Conservation (phyloP, 1,140 invertebrate species). For the Calliphora vicina region DNA sequence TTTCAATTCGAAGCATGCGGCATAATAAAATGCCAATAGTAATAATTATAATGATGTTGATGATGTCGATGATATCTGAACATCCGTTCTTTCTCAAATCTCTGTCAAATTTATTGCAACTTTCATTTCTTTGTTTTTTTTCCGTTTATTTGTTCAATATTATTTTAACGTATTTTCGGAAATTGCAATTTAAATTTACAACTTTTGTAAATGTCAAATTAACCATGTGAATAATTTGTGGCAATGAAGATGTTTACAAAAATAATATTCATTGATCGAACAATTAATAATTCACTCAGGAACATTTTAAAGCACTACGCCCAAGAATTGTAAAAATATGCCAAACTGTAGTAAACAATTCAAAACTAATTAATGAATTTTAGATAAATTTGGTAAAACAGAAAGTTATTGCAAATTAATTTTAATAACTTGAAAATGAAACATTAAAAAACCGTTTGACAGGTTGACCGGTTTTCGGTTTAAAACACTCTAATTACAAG, state of each 20-base stretch:
- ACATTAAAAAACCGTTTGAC: too few relatives aligned
- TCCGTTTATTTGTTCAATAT: not conserved
- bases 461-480: too few relatives aligned
- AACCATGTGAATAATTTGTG: not conserved
- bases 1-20: slow-evolving; percentile 18
- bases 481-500: too few relatives aligned
- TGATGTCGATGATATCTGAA: not conserved
- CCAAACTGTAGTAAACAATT: too few relatives aligned
- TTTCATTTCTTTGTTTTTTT: not conserved
- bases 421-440: too few relatives aligned
- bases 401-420: too few relatives aligned
- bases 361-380: too few relatives aligned
- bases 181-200: not conserved
- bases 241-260: not conserved
- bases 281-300: too few relatives aligned
- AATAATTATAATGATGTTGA: not conserved
- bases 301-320: too few relatives aligned
- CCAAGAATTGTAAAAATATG: too few relatives aligned
- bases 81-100: not conserved
- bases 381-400: too few relatives aligned
- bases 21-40: not conserved
- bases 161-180: not conserved
- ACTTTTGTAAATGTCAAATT: not conserved
- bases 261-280: too few relatives aligned
- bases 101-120: not conserved